phyloP scores from a whole-genome alignment of 2,797 vertebrate species.

The Gorsachius magnificus region DNA sequence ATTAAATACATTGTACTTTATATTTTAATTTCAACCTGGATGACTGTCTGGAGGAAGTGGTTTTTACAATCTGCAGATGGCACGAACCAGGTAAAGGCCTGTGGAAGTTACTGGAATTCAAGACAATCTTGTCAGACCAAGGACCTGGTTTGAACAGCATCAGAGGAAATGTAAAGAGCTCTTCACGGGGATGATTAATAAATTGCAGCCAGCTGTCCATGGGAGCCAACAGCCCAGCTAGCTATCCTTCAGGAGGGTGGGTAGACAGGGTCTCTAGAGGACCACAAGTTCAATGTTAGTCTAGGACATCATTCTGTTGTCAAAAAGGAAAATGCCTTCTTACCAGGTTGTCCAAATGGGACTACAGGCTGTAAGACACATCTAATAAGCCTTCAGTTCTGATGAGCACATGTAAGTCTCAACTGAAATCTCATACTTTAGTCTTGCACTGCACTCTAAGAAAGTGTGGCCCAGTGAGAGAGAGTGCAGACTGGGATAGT shows the following conservation, averaged over 20 bases:
- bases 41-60: neutral
- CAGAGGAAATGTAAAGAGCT: neutral
- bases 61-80: neutral
- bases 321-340: neutral
- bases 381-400: neutral
- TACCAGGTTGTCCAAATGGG: neutral
- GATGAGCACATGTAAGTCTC: neutral
- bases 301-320: fast-evolving
- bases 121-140: neutral
- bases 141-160: neutral
- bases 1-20: neutral
- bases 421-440: neutral
- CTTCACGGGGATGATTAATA: neutral
- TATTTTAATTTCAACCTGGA: neutral
- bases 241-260: neutral
- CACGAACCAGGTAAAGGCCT: neutral
- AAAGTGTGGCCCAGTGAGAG: neutral
- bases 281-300: neutral
- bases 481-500: neutral
- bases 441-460: neutral
- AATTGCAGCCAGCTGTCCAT: neutral
- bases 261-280: neutral
- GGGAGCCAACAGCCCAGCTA: neutral
- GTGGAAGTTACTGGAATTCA: neutral
- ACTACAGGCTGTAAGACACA: neutral